Conservation (phyloP, 1,140 invertebrate genomes). For the Paracyclopina nana region DNA sequence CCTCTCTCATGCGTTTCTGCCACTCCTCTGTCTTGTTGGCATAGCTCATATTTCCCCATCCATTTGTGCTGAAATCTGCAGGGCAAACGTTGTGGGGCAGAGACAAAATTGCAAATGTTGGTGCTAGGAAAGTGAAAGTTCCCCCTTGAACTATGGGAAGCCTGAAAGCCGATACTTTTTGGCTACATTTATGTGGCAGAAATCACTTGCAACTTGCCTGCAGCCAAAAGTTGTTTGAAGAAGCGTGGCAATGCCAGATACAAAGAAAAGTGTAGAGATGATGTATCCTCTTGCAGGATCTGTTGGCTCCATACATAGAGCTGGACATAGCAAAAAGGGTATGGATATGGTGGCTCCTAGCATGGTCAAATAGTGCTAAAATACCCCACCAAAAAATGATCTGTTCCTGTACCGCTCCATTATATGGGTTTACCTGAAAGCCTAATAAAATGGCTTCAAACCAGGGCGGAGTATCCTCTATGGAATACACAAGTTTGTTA, state of each 20-base stretch:
- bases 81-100: constrained; percentile 60
- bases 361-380: constrained; percentile 67
- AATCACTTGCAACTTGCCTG: constrained; percentile 34
- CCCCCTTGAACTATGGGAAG: constrained; percentile 52
- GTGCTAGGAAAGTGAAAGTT: constrained; percentile 62
- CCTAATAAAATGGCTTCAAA: constrained; percentile 60
- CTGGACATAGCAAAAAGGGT: constrained; percentile 55
- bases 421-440: constrained; percentile 39
- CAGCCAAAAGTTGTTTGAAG: constrained; percentile 52
- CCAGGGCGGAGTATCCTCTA: constrained; percentile 62
- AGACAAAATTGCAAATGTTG: constrained; percentile 56
- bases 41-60: constrained; percentile 15
- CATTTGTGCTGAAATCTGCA: constrained; percentile 14
- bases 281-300: constrained; percentile 56
- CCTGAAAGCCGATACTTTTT: constrained; percentile 24
- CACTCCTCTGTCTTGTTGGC: constrained; percentile 43
- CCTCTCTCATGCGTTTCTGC: constrained; percentile 54
- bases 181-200: not conserved
- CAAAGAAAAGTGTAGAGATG: constrained; percentile 69
- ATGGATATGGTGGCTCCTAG: constrained; percentile 64
- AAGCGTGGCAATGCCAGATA: constrained; percentile 59
- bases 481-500: constrained; percentile 53
- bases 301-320: constrained; percentile 55
- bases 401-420: constrained; percentile 8
- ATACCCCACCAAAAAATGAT: constrained; percentile 6